These are phyloP conservation scores for Herpetotheres cachinnans DNA, from an alignment of 2,113 vertebrate genomes.

Conservation along the genomic window DNA sequence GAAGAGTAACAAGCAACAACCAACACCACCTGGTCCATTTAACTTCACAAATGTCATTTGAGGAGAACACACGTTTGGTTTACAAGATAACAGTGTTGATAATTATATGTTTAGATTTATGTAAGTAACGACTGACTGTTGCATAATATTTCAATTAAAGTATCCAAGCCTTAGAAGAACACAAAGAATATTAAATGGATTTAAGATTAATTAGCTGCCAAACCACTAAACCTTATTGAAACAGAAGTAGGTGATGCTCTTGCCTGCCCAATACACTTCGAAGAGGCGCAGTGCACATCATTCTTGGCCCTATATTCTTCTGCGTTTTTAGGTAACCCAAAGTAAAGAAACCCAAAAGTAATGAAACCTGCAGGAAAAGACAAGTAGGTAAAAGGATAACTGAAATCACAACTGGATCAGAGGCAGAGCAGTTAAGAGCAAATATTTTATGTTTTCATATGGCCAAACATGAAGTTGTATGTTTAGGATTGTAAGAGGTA, in stretches of 20 bases:
- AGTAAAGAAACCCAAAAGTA: neutral
- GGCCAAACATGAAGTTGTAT: too few relatives aligned
- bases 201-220: neutral
- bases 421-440: neutral
- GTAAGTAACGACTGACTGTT: neutral
- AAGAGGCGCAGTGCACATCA: rapidly evolving
- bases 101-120: neutral
- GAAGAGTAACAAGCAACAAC: neutral
- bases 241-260: neutral
- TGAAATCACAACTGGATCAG: neutral
- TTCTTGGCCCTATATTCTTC: neutral
- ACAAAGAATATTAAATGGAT: neutral
- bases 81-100: neutral
- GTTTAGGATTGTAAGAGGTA: neutral
- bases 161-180: neutral
- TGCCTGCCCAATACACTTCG: neutral
- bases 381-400: neutral
- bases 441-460: neutral
- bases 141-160: neutral
- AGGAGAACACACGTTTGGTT: neutral
- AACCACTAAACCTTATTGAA: neutral
- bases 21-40: neutral
- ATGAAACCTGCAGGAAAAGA: neutral
- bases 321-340: neutral
- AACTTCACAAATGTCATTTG: neutral